phyloP scores from a whole-genome alignment of 1,140 invertebrate species.

The Drosophila hydei region DNA sequence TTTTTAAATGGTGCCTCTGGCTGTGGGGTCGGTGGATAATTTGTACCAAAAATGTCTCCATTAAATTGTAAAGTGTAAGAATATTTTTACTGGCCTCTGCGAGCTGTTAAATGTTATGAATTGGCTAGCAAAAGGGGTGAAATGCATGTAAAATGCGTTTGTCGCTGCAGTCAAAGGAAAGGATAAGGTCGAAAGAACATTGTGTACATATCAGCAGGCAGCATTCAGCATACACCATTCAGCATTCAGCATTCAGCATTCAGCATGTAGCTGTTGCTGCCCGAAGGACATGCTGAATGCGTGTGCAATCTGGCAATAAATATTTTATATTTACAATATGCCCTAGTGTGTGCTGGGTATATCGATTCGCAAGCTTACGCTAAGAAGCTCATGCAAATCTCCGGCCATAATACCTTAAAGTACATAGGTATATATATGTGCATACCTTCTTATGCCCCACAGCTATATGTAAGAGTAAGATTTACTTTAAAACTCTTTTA shows the following conservation, averaged over 20 bases:
- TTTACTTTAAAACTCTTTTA: too few species aligned
- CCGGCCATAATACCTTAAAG: too few species aligned
- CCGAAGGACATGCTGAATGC: slow-evolving; percentile 47
- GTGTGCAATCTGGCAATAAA: slow-evolving; percentile 76
- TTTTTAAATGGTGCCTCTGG: slow-evolving; percentile 57
- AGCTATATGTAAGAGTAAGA: too few species aligned
- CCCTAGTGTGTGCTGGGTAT: slow-evolving; percentile 18
- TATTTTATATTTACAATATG: slow-evolving; percentile 75
- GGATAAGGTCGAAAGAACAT: slow-evolving; percentile 63
- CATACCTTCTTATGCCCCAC: too few species aligned
- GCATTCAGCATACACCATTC: background rate
- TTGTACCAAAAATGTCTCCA: slow-evolving; percentile 74
- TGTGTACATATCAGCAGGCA: slow-evolving; percentile 51
- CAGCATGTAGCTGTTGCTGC: slow-evolving; percentile 12
- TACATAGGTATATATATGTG: too few species aligned
- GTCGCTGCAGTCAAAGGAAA: slow-evolving; percentile 65
- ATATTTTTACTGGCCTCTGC: slow-evolving; percentile 8
- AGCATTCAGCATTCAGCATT: background rate
- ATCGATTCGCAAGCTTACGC: slow-evolving; percentile 40
- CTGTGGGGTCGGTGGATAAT: slow-evolving; percentile 57
- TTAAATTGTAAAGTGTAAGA: slow-evolving; percentile 53
- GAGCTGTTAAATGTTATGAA: slow-evolving; percentile 62
- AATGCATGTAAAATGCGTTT: slow-evolving; percentile 47
- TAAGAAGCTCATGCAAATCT: background rate
- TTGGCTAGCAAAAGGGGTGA: slow-evolving; percentile 43